Conservation (phyloP, 2,113 vertebrate species). For the Nycticebus coucang region DNA sequence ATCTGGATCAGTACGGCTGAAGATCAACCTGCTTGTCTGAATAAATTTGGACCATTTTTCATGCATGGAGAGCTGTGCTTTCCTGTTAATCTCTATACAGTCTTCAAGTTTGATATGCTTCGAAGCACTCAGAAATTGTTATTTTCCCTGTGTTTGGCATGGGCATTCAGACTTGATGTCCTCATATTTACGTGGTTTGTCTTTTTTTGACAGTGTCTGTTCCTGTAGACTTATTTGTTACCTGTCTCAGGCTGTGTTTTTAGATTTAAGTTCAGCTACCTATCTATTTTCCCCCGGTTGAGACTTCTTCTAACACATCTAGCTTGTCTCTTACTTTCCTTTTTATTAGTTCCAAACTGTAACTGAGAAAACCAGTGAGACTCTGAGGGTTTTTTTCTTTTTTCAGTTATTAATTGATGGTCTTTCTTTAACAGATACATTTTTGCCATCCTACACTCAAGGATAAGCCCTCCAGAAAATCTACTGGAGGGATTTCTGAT, state of each 20-base stretch:
- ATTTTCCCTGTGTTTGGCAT: background rate
- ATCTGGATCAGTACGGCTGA: background rate
- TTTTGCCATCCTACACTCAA: background rate
- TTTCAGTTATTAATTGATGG: background rate
- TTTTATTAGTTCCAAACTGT: background rate
- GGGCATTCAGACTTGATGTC: background rate
- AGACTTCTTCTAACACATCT: background rate
- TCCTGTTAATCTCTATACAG: background rate
- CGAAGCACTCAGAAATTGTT: background rate
- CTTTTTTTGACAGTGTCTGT: background rate
- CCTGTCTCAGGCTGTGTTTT: background rate
- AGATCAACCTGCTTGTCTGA: background rate
- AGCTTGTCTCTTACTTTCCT: background rate
- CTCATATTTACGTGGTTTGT: background rate
- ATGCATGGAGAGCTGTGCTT: background rate
- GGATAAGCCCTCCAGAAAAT: background rate
- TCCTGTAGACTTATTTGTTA: background rate
- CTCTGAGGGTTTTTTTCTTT: background rate
- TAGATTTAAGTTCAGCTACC: background rate
- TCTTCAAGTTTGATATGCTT: background rate
- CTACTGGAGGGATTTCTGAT: background rate
- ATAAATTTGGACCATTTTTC: conserved; percentile 21
- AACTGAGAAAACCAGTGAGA: background rate
- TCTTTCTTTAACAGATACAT: background rate
- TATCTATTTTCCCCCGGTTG: background rate